Evolutionary conservation across 2,888 invertebrate species (phyloP), one percentile per base, ranked within the genome.

Genomic region (Hemicrepidius hirtus): DNA sequence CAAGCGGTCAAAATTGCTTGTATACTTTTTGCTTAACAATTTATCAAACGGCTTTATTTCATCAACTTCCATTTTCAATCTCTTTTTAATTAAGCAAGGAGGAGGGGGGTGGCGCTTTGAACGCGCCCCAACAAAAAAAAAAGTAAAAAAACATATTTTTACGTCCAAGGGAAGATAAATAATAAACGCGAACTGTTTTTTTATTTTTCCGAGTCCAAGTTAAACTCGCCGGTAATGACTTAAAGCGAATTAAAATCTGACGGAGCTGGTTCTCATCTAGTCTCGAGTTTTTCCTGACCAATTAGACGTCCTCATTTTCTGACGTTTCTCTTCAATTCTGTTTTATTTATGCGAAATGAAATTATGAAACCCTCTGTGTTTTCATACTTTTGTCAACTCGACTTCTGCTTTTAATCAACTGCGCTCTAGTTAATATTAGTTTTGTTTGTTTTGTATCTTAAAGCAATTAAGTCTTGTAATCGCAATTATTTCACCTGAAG

Each of bases 321-420:
- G 50, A 24, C 7, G 21, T 16, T 24, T 12, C 24, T 53, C 28
- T 44, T 6, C 4, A 44, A 24, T 24, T 21, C 13, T 53, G 24
- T 24, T 50, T 50, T 50, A 50, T 50, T 50, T 24, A 53, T 53
- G 13, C 53, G 28, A 53, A 53, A 53, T 53, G 28, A 53, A 53
- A 53, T 53, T 53, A 53, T 53, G 28, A 24, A 5, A n/a, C 21
- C 7, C 24, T 24, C 50, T 50, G 24, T 50, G 24, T 7, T 32
- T 53, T 13, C 13, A n/a, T n/a, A 53, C 28, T 53, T 50, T n/a
- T 53, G 28, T 53, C 28, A 53, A 53, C 53, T 16, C 28, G 20
- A 46, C 46, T 53, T 53, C 3, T 28, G 13, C 24, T 13, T 50
- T 50, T 50, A 50, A 50, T 50, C 50, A 50, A 50, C 24, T 24